Base-by-base conservation (phyloP, 2,797 vertebrate genomes). In the Cynodonichthys magdalenae region DNA sequence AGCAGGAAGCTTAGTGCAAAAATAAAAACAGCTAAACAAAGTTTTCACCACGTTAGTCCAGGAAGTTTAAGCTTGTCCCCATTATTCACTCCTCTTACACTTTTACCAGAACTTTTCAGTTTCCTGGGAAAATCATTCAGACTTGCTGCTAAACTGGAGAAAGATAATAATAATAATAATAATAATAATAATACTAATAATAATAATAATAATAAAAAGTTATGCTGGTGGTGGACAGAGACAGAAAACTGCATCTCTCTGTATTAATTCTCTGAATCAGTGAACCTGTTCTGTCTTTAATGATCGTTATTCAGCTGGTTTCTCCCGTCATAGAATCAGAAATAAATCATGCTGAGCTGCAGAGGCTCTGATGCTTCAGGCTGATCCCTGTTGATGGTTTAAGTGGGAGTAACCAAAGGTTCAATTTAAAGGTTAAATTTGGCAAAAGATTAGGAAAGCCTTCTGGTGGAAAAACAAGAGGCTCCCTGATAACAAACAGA, bases 311-410 rank as follows among this genome's bases (percentile, higher is more conserved):
- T 77, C 53, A 74, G 51, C 8, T 17, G 0, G n/a, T 5, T 49
- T 44, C 69, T 82, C 74, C 63, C 59, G 69, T 75, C 70, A 71
- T 48, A 58, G 34, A 59, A 36, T 51, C 47, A 54, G 18, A 39
- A 53, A 69, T 29, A 19, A 15, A 20, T 18, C n/a, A 34, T 27
- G 57, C 39, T 58, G 53, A 59, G 46, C 15, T 15, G 65, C 24
- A 54, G 63, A 45, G 77, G 64, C 10, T 8, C 1, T 62, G 51
- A 50, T 62, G 24, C 27, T 31, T 18, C 15, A 20, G 24, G n/a
- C 31, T 55, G 3, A 0, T 28, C 62, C 27, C 47, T 66, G 78
- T 67, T 67, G 58, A 53, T n/a, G 39, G 61, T 71, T 84, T 68
- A 52, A 39, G 34, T 63, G 71, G 46, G 54, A 58, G 61, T 36